Percentiles rank a stretch among this genome's conserved stretches.
Conservation (phyloP, 1,140 invertebrate genomes). For the Cydia splendana region DNA sequence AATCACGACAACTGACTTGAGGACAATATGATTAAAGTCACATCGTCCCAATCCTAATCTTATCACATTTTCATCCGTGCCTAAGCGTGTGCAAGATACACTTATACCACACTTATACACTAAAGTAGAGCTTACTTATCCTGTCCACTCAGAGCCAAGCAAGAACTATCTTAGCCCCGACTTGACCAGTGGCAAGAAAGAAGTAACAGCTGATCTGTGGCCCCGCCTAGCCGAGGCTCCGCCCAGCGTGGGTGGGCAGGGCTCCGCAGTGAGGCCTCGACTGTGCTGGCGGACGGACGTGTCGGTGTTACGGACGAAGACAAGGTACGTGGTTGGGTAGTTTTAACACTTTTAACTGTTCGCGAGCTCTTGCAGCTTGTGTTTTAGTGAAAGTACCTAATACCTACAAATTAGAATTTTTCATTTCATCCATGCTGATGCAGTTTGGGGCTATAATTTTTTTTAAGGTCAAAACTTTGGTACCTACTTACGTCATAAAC, state of each 20-base stretch:
- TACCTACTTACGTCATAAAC: too few relatives aligned
- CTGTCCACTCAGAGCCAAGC: conserved; percentile 43
- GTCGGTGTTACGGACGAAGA: background rate
- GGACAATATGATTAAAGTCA: background rate
- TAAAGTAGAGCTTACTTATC: conserved; percentile 50
- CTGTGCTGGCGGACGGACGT: conserved; percentile 32
- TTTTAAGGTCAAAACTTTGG: too few relatives aligned
- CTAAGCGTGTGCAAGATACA: background rate
- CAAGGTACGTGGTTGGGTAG: conserved; percentile 9
- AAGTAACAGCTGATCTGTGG: conserved; percentile 65
- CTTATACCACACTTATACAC: background rate
- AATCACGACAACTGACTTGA: too few relatives aligned
- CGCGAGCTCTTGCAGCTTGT: background rate
- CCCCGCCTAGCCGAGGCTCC: conserved; percentile 65
- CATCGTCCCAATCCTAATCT: background rate
- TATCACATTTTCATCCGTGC: background rate
- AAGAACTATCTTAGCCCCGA: conserved; percentile 39
- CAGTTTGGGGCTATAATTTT: background rate
- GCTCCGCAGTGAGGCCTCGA: conserved; percentile 45
- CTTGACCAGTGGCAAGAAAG: conserved; percentile 61
- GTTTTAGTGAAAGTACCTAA: background rate
- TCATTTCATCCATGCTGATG: background rate
- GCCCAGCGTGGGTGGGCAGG: conserved; percentile 64
- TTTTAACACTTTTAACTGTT: background rate
- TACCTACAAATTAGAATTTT: background rate